These are phyloP conservation scores for Pseudois nayaur DNA, from an alignment of 2,113 vertebrate genomes.

Conservation along the genomic window DNA sequence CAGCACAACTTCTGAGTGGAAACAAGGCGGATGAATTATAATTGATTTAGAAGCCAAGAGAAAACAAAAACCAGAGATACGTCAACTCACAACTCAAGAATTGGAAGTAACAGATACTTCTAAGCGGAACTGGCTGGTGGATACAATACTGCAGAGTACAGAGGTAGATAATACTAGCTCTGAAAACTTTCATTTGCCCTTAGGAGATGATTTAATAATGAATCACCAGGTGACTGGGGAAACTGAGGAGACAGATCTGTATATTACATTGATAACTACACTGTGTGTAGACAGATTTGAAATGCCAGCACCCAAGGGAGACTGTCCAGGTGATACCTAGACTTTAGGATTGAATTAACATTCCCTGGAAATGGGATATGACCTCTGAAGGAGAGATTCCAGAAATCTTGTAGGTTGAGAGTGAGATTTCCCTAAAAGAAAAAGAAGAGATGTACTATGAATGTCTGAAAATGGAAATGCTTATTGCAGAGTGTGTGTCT, in stretches of 20 bases:
- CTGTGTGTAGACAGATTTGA: background rate
- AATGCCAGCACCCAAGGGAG: background rate
- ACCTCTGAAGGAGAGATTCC: background rate
- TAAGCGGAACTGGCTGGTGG: background rate
- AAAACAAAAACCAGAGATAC: background rate
- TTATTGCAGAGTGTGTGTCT: background rate
- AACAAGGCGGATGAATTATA: background rate
- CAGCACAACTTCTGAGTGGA: background rate
- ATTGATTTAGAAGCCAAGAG: background rate
- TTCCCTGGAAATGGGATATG: background rate
- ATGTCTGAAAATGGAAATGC: background rate
- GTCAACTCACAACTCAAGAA: background rate
- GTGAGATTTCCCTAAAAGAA: background rate
- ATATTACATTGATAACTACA: background rate
- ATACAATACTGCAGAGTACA: background rate
- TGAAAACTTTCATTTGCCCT: background rate
- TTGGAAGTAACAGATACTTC: background rate
- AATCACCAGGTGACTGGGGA: background rate
- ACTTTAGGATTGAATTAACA: background rate
- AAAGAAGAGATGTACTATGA: background rate
- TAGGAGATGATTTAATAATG: background rate
- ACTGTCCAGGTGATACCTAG: background rate
- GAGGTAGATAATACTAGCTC: background rate
- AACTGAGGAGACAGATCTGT: background rate
- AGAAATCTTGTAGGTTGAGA: background rate